Evolutionary conservation across 1,140 invertebrate genomes (phyloP).

Genomic region (Micrasema longulum): DNA sequence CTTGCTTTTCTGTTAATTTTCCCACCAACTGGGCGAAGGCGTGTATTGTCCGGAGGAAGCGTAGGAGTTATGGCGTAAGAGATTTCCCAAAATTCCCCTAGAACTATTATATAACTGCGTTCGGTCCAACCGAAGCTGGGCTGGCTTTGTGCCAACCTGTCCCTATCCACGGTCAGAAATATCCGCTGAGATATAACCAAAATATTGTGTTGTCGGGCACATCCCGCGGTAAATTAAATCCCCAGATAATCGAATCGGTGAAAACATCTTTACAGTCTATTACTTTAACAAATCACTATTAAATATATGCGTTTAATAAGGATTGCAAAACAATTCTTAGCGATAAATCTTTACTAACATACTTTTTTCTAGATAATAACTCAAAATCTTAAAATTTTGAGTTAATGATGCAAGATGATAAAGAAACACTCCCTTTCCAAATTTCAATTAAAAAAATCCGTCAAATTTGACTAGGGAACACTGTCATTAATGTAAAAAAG

Average conservation of each 20-base stretch:
- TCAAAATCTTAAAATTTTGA: too few species aligned
- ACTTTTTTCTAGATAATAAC: too few species aligned
- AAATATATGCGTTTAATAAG: too few species aligned
- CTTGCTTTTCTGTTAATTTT: background rate
- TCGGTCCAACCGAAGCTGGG: background rate
- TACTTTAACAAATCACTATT: background rate
- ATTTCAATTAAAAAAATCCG: too few species aligned
- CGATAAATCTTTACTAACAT: too few species aligned
- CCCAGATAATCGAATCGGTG: constrained; percentile 10
- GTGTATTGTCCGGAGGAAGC: constrained; percentile 16
- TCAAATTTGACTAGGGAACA: too few species aligned
- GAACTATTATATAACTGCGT: constrained; percentile 9
- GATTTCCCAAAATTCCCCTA: constrained; percentile 1
- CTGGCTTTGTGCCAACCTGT: constrained; percentile 18
- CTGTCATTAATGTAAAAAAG: too few species aligned
- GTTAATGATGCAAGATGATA: too few species aligned
- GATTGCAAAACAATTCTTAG: too few species aligned
- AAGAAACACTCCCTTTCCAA: too few species aligned
- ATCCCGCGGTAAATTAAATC: constrained; percentile 10
- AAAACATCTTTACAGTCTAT: background rate
- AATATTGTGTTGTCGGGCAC: constrained; percentile 23
- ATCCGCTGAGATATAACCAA: constrained; percentile 23
- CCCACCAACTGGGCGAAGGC: background rate
- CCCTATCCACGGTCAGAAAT: constrained; percentile 24
- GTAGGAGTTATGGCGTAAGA: constrained; percentile 27